phyloP scores from a whole-genome alignment of 2,888 invertebrate species.

The Notodonta dromedarius region DNA sequence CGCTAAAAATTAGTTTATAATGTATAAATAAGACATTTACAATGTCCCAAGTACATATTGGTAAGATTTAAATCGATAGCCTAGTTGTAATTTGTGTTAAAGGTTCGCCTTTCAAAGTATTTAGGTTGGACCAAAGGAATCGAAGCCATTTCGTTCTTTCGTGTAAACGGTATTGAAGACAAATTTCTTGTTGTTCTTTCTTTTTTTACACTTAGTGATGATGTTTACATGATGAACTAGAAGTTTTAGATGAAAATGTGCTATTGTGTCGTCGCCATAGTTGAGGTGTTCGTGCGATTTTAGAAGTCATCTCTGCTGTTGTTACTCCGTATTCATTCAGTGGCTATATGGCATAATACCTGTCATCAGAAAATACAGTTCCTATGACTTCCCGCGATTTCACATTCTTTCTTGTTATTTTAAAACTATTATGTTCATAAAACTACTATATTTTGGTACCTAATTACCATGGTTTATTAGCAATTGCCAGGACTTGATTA shows the following conservation, averaged over 20 bases:
- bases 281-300: slow-evolving; percentile 68
- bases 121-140: slow-evolving; percentile 77
- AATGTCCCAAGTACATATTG: slow-evolving; percentile 76
- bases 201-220: slow-evolving; percentile 36
- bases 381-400: slow-evolving; percentile 10
- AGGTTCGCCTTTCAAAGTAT: slow-evolving; percentile 55
- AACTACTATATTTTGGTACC: background rate
- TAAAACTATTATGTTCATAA: background rate
- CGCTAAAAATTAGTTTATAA: slow-evolving; percentile 63
- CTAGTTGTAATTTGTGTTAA: slow-evolving; percentile 39
- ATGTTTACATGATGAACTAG: slow-evolving; percentile 38
- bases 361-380: slow-evolving; percentile 58
- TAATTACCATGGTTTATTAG: too few relatives aligned
- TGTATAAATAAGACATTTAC: slow-evolving; percentile 70
- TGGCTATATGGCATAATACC: slow-evolving; percentile 66
- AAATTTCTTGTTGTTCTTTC: slow-evolving; percentile 45
- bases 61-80: slow-evolving; percentile 63
- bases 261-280: slow-evolving; percentile 73
- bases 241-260: slow-evolving; percentile 50
- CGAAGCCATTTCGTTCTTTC: slow-evolving; percentile 79
- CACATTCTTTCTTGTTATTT: background rate
- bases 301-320: slow-evolving; percentile 71
- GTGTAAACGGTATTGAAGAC: slow-evolving; percentile 58
- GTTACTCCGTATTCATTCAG: slow-evolving; percentile 66
- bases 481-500: too few relatives aligned